phyloP scores from a whole-genome alignment of 2,113 vertebrate genomes.

The Rhabdornis inornatus region DNA sequence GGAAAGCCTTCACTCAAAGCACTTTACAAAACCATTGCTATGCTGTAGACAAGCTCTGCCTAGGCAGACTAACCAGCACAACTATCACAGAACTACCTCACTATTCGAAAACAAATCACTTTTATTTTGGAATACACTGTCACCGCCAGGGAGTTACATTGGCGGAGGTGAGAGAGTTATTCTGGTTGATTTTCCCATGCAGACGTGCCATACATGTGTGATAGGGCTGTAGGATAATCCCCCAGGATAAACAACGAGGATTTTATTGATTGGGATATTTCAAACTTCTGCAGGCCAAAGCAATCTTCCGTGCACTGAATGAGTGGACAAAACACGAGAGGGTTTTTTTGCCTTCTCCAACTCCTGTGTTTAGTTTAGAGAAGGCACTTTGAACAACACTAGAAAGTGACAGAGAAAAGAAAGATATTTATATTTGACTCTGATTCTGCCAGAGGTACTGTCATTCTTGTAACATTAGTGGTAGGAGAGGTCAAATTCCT shows the following conservation, averaged over 20 bases:
- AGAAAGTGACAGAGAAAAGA: not conserved
- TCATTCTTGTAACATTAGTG: not conserved
- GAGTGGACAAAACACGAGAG: not conserved
- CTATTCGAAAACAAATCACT: constrained; percentile 18
- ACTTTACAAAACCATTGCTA: not conserved
- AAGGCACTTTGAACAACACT: not conserved
- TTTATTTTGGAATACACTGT: constrained; percentile 29
- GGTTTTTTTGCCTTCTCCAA: not conserved
- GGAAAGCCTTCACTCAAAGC: not conserved
- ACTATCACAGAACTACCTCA: not conserved
- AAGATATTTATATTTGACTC: not conserved
- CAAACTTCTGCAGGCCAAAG: not conserved
- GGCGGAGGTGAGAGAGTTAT: not conserved
- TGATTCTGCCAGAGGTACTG: not conserved
- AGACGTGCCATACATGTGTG: not conserved
- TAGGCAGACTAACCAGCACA: not conserved
- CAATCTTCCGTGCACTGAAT: not conserved
- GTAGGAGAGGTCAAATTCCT: not conserved
- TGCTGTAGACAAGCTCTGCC: not conserved
- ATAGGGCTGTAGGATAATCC: constrained; percentile 4
- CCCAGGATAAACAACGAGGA: not conserved
- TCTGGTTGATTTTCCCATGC: not conserved
- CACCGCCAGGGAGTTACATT: not conserved
- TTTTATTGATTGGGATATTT: constrained; percentile 36
- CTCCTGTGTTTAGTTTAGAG: not conserved